phyloP scores from a whole-genome alignment of 1,140 invertebrate species.

The Drosophila nebulosa region DNA sequence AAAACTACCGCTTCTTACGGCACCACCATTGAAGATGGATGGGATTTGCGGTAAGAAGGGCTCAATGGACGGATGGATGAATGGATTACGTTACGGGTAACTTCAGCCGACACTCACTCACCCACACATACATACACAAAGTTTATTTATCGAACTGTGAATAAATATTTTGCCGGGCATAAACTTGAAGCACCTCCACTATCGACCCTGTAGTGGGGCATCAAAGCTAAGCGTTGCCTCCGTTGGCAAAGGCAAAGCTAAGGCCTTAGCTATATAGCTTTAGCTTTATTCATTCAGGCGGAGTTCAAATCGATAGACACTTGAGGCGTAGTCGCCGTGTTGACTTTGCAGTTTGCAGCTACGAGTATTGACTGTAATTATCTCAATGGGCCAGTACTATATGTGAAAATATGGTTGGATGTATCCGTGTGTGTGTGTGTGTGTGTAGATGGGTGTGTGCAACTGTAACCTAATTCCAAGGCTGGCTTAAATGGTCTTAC shows the following conservation, averaged over 20 bases:
- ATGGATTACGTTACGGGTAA: conserved; percentile 11
- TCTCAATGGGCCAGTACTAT: neutral
- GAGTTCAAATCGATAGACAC: conserved; percentile 57
- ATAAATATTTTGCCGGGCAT: conserved; percentile 67
- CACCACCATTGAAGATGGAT: conserved; percentile 8
- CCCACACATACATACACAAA: conserved; percentile 34
- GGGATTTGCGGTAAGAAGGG: neutral
- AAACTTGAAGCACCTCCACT: conserved; percentile 42
- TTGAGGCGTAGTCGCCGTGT: conserved; percentile 36
- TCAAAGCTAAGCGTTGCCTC: conserved; percentile 2
- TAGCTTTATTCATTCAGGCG: conserved; percentile 8
- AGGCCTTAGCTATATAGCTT: conserved; percentile 22
- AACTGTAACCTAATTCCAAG: conserved; percentile 64
- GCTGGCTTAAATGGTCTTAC: conserved; percentile 70
- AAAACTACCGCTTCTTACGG: conserved; percentile 42
- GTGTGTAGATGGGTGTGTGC: conserved; percentile 16
- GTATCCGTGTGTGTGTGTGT: neutral
- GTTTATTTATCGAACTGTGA: conserved; percentile 76
- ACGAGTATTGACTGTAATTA: conserved; percentile 47
- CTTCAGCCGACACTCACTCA: neutral
- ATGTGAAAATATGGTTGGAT: neutral
- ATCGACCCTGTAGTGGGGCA: neutral
- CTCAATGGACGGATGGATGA: conserved; percentile 23
- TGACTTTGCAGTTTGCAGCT: conserved; percentile 59
- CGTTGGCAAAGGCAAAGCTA: conserved; percentile 7